A percentile compares a stretch with the other conserved stretches of the same genome.
phyloP scores from a whole-genome alignment of 1,140 invertebrate genomes.

The Amyelois transitella region DNA sequence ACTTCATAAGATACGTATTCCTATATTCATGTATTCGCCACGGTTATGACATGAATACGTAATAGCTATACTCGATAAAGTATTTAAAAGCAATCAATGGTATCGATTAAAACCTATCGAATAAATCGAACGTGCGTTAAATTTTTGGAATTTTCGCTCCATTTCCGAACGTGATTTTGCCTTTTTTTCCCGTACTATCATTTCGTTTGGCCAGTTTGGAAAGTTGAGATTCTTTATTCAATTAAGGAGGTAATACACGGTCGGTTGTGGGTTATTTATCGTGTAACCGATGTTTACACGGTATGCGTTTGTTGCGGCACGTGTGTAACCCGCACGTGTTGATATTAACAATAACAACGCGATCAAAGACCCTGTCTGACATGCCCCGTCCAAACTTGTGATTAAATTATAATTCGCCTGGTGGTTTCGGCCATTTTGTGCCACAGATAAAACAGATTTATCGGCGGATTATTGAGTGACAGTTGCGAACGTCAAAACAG shows the following conservation, averaged over 20 bases:
- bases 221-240: conserved; percentile 27
- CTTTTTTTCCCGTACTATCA: conserved; percentile 21
- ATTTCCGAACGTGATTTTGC: conserved; percentile 22
- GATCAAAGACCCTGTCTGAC: conserved; percentile 48
- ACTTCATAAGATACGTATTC: conserved; percentile 12
- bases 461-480: not conserved
- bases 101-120: conserved; percentile 35
- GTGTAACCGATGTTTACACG: conserved; percentile 37
- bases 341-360: conserved; percentile 50
- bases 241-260: conserved; percentile 21
- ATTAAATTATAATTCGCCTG: conserved; percentile 37
- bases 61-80: conserved; percentile 39
- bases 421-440: not conserved
- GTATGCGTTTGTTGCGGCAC: conserved; percentile 18
- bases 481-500: not conserved
- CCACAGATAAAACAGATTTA: not conserved
- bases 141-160: conserved; percentile 34
- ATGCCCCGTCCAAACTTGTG: conserved; percentile 30
- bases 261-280: conserved; percentile 21
- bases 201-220: conserved; percentile 23
- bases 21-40: conserved; percentile 24
- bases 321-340: conserved; percentile 34
- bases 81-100: conserved; percentile 37
- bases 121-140: conserved; percentile 35
- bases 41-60: conserved; percentile 33